Evolutionary conservation across 2,797 vertebrate genomes (phyloP).

Genomic region (Podarcis siculus): DNA sequence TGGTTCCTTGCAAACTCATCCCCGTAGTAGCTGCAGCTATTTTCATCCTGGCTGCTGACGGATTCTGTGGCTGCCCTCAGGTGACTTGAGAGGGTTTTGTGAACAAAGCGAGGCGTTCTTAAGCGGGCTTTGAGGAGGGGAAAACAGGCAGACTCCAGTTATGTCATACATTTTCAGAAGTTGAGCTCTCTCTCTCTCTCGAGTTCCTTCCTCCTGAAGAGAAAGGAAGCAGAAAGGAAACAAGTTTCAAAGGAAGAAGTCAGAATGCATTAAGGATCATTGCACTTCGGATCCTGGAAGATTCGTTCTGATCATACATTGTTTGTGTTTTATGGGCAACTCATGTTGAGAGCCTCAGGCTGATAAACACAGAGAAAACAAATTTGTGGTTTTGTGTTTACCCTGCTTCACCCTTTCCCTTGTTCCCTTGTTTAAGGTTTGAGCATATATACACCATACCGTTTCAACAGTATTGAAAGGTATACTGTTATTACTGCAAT

Average conservation of each 20-base stretch:
- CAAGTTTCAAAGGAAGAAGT: conserved; percentile 29
- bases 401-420: conserved; percentile 13
- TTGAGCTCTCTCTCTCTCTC: neutral
- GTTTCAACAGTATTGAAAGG: neutral
- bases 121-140: neutral
- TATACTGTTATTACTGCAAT: neutral
- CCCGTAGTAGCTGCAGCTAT: conserved; percentile 33
- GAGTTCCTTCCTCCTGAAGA: conserved; percentile 24
- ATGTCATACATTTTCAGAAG: neutral
- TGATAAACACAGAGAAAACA: conserved; percentile 2
- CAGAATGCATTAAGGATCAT: neutral
- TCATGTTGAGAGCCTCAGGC: conserved; percentile 29
- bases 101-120: conserved; percentile 15
- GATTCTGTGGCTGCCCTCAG: neutral
- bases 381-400: neutral
- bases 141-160: neutral
- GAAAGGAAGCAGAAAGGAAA: conserved; percentile 14
- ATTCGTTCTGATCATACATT: neutral
- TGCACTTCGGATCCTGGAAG: conserved; percentile 24
- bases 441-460: neutral
- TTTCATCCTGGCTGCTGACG: conserved; percentile 36
- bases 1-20: conserved; percentile 40
- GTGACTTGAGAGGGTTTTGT: neutral
- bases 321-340: conserved; percentile 11
- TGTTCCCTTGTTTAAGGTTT: conserved; percentile 5